Percentiles rank a stretch among this genome's conserved stretches.
Conservation (phyloP, 2,113 vertebrate genomes). For the Oreocharis arfaki region DNA sequence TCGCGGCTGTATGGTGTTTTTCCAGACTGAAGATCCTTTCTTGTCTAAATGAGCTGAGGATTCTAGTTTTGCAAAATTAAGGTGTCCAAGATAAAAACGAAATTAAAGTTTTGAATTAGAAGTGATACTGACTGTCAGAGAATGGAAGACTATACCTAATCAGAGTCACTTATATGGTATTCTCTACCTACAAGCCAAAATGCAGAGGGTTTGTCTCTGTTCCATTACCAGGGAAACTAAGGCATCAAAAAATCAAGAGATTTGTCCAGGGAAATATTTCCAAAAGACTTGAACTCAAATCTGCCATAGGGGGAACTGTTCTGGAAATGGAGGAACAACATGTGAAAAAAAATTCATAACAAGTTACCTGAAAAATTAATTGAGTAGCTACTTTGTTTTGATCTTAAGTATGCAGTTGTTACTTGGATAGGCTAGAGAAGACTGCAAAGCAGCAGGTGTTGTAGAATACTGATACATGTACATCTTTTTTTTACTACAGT, state of each 20-base stretch:
- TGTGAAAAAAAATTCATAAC: neutral
- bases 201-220: neutral
- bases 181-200: neutral
- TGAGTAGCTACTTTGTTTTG: neutral
- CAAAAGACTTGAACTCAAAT: neutral
- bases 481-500: neutral
- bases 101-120: neutral
- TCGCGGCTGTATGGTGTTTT: neutral
- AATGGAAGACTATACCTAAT: neutral
- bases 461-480: neutral
- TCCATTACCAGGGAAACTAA: neutral
- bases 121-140: neutral
- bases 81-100: neutral
- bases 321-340: neutral
- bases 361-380: neutral
- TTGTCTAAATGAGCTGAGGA: neutral
- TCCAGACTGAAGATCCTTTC: neutral
- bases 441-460: neutral
- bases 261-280: neutral
- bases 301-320: neutral
- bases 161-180: neutral
- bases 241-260: neutral
- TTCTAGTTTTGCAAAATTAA: neutral
- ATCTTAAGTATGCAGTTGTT: neutral
- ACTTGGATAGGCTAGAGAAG: neutral